phyloP scores from a whole-genome alignment of 2,888 invertebrate species.

The Serrognathus titanus region DNA sequence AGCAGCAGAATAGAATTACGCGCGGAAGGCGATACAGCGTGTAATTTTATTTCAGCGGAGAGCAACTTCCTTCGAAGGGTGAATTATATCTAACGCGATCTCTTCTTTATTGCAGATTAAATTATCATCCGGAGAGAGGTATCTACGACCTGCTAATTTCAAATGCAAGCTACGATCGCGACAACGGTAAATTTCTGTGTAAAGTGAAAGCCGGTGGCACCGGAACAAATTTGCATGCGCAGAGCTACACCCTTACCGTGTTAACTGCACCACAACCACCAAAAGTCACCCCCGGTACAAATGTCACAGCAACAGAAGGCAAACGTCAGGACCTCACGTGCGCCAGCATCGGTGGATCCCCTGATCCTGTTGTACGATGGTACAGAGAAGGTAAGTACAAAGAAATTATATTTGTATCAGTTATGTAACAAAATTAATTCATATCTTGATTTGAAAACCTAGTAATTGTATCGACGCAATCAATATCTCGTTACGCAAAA shows the following conservation, averaged over 20 bases:
- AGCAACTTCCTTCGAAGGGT: too few relatives aligned
- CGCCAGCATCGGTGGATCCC: constrained; percentile 84
- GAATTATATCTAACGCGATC: background rate
- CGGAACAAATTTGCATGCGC: constrained; percentile 78
- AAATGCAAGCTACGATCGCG: constrained; percentile 85
- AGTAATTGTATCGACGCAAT: too few relatives aligned
- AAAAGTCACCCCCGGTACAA: constrained; percentile 69
- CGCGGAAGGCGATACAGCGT: too few relatives aligned
- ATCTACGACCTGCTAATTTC: constrained; percentile 86
- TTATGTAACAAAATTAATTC: too few relatives aligned
- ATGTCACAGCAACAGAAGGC: constrained; percentile 79
- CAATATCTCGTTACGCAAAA: too few relatives aligned
- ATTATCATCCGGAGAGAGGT: constrained; percentile 75
- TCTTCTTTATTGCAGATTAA: constrained; percentile 57
- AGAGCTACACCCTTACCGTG: constrained; percentile 80
- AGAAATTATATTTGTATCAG: too few relatives aligned
- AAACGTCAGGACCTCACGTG: constrained; percentile 72
- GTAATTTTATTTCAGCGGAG: too few relatives aligned
- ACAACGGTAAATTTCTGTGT: constrained; percentile 91
- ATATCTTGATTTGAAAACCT: too few relatives aligned
- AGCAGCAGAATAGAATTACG: too few relatives aligned
- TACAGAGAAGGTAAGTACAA: constrained; percentile 61
- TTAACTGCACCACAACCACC: constrained; percentile 82
- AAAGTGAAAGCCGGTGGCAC: constrained; percentile 80
- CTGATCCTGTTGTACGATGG: constrained; percentile 85